These are phyloP conservation scores for Pantala flavescens DNA, from an alignment of 1,140 invertebrate species.

Conservation along the genomic window DNA sequence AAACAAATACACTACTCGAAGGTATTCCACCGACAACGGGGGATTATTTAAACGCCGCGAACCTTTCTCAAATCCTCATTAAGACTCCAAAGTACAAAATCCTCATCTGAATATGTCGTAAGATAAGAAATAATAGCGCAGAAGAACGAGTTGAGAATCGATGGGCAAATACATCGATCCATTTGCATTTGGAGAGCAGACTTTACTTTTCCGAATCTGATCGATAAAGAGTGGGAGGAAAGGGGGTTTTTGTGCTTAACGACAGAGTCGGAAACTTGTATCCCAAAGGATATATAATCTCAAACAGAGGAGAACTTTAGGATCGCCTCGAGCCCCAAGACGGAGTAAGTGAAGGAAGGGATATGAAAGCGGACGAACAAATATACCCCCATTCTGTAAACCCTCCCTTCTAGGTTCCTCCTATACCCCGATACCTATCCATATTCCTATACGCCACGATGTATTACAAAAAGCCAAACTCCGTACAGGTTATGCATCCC, in stretches of 20 bases:
- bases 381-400: background rate
- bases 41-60: no score
- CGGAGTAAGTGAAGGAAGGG: background rate
- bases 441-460: background rate
- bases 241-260: background rate
- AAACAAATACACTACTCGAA: no score
- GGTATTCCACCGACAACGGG: no score
- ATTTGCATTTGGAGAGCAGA: background rate
- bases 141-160: no score
- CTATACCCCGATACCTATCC: background rate
- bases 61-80: no score
- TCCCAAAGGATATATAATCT: constrained; percentile 7
- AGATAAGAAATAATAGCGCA: no score
- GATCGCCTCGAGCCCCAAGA: background rate
- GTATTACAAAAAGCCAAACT: no score
- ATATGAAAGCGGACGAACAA: background rate
- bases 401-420: background rate
- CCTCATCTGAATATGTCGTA: no score
- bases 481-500: no score
- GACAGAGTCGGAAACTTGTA: background rate
- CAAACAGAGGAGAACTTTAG: background rate
- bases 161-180: background rate
- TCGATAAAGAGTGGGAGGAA: background rate
- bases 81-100: no score
- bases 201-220: background rate